Conservation (phyloP, 2,888 invertebrate species). For the Drosophila ustulata region DNA sequence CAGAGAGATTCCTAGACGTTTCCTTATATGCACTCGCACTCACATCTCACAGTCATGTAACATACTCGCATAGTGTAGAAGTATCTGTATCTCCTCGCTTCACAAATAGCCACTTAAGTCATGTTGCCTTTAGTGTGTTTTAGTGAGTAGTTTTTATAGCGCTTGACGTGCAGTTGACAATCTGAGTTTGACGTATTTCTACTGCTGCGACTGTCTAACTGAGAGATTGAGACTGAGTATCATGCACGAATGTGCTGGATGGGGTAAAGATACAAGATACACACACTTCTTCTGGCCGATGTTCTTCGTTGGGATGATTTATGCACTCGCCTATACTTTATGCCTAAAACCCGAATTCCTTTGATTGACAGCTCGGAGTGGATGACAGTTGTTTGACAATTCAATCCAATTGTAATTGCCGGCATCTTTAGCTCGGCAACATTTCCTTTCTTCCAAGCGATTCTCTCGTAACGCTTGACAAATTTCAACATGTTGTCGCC, state of each 20-base stretch:
- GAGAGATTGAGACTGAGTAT: slow-evolving; percentile 17
- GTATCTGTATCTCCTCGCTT: slow-evolving; percentile 27
- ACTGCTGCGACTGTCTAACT: slow-evolving; percentile 36
- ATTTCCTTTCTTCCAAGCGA: slow-evolving; percentile 69
- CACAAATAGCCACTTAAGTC: slow-evolving; percentile 71
- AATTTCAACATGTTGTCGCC: slow-evolving; percentile 77
- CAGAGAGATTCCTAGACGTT: slow-evolving; percentile 37
- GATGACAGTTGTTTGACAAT: slow-evolving; percentile 84
- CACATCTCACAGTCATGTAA: slow-evolving; percentile 47
- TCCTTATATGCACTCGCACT: slow-evolving; percentile 36
- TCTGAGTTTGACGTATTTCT: slow-evolving; percentile 77
- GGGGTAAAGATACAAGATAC: slow-evolving; percentile 28
- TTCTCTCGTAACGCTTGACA: slow-evolving; percentile 83
- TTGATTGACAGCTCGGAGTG: slow-evolving; percentile 85
- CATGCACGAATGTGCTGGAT: slow-evolving; percentile 37
- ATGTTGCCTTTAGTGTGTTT: slow-evolving; percentile 56
- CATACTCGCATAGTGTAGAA: slow-evolving; percentile 52
- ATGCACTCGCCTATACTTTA: slow-evolving; percentile 62
- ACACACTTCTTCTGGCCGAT: slow-evolving; percentile 31
- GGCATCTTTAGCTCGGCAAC: slow-evolving; percentile 53
- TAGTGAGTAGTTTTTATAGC: slow-evolving; percentile 73
- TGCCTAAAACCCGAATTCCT: slow-evolving; percentile 63
- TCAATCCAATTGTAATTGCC: slow-evolving; percentile 74
- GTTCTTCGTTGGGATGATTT: slow-evolving; percentile 66
- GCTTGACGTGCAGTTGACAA: slow-evolving; percentile 82